Evolutionary conservation across 2,797 vertebrate species (phyloP), one percentile per base, ranked within the genome.

Genomic region (Enteromius fasciolatus): DNA sequence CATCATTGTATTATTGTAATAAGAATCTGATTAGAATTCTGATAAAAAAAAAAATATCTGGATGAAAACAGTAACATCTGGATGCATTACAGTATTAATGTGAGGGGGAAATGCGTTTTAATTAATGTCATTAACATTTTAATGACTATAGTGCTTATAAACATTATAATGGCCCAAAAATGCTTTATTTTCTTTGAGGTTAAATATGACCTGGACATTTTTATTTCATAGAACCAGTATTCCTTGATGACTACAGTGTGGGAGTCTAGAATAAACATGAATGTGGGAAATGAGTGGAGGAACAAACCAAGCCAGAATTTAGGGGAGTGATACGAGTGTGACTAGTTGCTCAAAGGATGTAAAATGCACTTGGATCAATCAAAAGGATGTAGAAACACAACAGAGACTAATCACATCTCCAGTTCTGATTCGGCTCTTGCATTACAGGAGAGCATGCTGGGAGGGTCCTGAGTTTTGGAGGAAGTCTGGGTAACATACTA

Each of bases 181-280:
- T 5, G 46, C 17, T 31, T 73, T 0, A 33, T 52, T 23, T 57
- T 36, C 12, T 36, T 23, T 28, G 1, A n/a, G 54, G 44, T 64
- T 41, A 28, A 81, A 64, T 50, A 48, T 74, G 79, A 81, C 57
- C 57, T 61, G n/a, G 69, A 64, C 69, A 14, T 52, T 61, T 68
- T 67, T 36, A 73, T 63, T 50, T 31, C 8, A 63, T 2, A 94
- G 92, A 95, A 95, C 95, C 96, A 97, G 95, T 94, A 78, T 96
- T 96, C 93, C 93, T 94, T 93, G 87, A 72, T 89, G 90, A 92
- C 91, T 95, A 92, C 92, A 88, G 88, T 87, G 93, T 88, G 91
- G 93, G 85, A 92, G 89, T 81, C 93, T 94, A 92, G 83, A 92
- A 74, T 91, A 94, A 90, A 92, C 93, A 90, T 91, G 93, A 94